Conservation (phyloP, 2,113 vertebrate genomes). For the Myocastor coypus region DNA sequence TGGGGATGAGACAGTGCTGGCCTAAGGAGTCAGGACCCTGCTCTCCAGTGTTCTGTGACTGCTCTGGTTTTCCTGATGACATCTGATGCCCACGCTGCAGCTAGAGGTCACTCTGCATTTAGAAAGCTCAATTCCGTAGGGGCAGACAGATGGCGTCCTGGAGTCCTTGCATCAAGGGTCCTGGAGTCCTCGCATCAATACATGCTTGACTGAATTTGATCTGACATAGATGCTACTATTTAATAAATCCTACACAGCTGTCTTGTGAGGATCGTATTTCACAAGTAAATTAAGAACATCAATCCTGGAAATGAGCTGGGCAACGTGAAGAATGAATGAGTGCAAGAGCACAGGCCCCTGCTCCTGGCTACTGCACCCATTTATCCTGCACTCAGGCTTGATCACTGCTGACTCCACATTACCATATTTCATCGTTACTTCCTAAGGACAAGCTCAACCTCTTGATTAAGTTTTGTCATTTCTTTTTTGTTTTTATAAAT, state of each 20-base stretch:
- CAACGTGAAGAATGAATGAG: not conserved
- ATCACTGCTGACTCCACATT: not conserved
- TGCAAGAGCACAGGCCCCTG: not conserved
- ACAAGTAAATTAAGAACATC: not conserved
- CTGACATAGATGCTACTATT: not conserved
- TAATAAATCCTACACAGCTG: not conserved
- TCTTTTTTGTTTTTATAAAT: not conserved
- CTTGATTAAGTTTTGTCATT: not conserved
- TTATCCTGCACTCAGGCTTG: not conserved
- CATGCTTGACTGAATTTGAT: not conserved
- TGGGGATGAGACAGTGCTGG: rapidly evolving
- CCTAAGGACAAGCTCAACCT: not conserved
- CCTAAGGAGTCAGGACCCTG: not conserved
- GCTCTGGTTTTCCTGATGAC: too few relatives aligned
- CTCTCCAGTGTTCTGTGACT: too few relatives aligned
- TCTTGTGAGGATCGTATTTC: not conserved
- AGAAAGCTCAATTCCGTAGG: not conserved
- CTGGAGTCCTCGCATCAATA: not conserved
- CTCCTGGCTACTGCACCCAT: not conserved
- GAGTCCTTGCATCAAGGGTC: not conserved
- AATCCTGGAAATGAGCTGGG: not conserved
- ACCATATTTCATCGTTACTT: not conserved
- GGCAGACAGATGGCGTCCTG: not conserved
- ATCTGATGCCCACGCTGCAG: not conserved
- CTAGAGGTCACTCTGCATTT: not conserved